A percentile compares a stretch with the other conserved stretches of the same genome.
These are phyloP conservation scores for Carcharodon carcharias DNA, from an alignment of 2,797 vertebrate genomes.

Conservation along the genomic window DNA sequence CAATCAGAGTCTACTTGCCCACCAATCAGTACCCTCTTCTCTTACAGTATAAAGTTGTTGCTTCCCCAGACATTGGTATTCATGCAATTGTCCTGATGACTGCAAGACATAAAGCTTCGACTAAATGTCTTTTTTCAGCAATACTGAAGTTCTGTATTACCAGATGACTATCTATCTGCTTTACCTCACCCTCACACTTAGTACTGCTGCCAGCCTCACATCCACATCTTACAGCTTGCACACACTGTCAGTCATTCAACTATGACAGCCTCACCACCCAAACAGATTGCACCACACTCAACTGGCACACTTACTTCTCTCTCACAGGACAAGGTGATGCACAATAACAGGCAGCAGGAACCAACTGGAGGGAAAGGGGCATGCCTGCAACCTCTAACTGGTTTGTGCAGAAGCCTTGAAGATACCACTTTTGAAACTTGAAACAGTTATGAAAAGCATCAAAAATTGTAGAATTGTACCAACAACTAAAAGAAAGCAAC, in stretches of 20 bases:
- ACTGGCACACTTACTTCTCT: background rate
- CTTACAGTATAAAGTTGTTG: too few relatives aligned
- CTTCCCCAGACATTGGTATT: too few relatives aligned
- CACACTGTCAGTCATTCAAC: background rate
- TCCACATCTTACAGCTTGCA: background rate
- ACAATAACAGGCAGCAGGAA: background rate
- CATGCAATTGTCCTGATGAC: too few relatives aligned
- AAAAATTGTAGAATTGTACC: too few relatives aligned
- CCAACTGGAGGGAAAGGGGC: background rate
- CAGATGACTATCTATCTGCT: background rate
- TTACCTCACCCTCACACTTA: background rate
- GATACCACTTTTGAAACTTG: background rate
- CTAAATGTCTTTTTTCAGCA: too few relatives aligned
- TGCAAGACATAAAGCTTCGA: too few relatives aligned
- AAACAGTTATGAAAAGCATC: too few relatives aligned
- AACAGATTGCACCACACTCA: background rate
- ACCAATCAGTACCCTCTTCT: too few relatives aligned
- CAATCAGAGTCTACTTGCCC: too few relatives aligned
- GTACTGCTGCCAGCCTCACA: background rate
- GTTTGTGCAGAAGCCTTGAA: background rate
- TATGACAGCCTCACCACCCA: background rate
- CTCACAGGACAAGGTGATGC: background rate
- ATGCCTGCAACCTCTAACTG: background rate
- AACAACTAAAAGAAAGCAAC: too few relatives aligned
- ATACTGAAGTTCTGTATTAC: too few relatives aligned